Base-by-base conservation (phyloP, 2,888 invertebrate genomes). In the Metopia argyrocephala region DNA sequence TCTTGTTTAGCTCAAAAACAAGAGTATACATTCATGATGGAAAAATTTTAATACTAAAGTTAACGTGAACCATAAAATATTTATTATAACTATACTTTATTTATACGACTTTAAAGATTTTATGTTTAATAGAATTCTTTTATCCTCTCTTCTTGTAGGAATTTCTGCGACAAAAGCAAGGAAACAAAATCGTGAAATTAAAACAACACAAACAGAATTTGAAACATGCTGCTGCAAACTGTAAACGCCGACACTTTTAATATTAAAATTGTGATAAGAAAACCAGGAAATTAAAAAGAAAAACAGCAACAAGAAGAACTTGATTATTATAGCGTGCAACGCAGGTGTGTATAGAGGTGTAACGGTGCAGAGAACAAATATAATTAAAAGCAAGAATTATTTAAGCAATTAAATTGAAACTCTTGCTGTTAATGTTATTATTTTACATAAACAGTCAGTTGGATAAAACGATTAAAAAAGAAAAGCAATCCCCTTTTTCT, bases 241-340 rank as follows among this genome's bases (percentile, higher is more conserved):
- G 65, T 57, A 3, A 59, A 57, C 50, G 46, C 27, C 45, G 59
- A 59, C 59, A 59, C 45, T 9, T 59, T 65, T 15, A 64, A 38
- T 56, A 50, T 70, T 4, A 66, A 78, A 66, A 73, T 78, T 66
- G 78, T 78, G 9, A 78, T 78, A 78, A 71, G 78, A 54, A 78
- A 78, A 38, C 78, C 71, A 48, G 78, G 78, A 73, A 73, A 78
- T 66, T 66, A 66, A 5, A 12, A 25, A 6, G 31, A 25, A 9
- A 27, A 38, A 27, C n/a, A 18, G 5, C 18, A 18, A 18, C 15
- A n/a, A 18, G 7, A 18, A 18, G 3, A 54, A 4, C 38, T 27
- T 15, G 25, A 12, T 23, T 23, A 54, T 54, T 25, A 38, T 20
- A 18, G 20, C 7, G 12, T 21, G 61, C 20, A 38, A 38, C 38